These are phyloP conservation scores for Anoplolepis gracilipes DNA, from an alignment of 1,140 invertebrate genomes.

Conservation along the genomic window DNA sequence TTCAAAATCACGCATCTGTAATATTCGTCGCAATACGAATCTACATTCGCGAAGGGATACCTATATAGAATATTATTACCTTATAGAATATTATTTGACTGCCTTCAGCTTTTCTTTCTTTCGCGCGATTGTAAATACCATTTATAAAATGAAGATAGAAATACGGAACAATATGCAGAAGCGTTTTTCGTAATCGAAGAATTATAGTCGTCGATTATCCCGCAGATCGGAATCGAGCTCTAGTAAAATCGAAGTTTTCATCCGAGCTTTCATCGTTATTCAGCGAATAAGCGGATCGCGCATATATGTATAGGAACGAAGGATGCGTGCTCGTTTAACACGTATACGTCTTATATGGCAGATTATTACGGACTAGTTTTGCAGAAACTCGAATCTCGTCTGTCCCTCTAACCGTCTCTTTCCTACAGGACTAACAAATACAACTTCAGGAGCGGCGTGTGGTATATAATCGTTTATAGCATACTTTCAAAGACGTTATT, in stretches of 20 bases:
- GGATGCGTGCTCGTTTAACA: constrained; percentile 73
- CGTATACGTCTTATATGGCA: constrained; percentile 77
- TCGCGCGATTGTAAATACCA: background rate
- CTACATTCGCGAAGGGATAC: background rate
- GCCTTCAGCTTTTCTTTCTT: background rate
- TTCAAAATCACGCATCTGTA: constrained; percentile 21
- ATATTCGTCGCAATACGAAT: background rate
- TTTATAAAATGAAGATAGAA: constrained; percentile 5
- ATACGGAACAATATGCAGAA: background rate
- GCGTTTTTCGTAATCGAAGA: constrained; percentile 33
- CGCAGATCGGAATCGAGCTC: constrained; percentile 52
- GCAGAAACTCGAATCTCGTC: constrained; percentile 58
- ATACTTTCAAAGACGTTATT: constrained; percentile 76
- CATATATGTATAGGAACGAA: constrained; percentile 60
- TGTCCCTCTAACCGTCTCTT: constrained; percentile 36
- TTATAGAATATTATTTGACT: constrained; percentile 9
- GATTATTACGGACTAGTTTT: constrained; percentile 77
- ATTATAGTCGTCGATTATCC: constrained; percentile 37
- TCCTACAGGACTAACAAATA: constrained; percentile 55
- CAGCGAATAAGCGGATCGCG: constrained; percentile 56
- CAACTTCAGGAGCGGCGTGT: constrained; percentile 59
- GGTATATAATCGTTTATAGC: constrained; percentile 68
- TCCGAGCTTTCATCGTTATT: constrained; percentile 55
- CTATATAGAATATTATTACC: background rate
- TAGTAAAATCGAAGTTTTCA: constrained; percentile 48